Conservation (phyloP, 1,140 invertebrate genomes). For the Drosophila kepulauana region DNA sequence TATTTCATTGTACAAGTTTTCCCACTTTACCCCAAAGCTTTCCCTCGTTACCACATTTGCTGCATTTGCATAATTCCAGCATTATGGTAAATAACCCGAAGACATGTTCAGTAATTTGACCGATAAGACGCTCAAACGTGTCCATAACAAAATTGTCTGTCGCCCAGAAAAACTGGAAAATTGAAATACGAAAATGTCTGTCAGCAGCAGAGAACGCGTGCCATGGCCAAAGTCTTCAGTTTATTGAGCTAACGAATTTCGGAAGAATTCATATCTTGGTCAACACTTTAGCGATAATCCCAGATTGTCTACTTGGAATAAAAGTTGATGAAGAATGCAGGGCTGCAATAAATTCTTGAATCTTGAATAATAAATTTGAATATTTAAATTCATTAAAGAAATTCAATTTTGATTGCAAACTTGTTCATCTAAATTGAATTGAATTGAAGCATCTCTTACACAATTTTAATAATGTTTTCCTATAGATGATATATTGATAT, state of each 20-base stretch:
- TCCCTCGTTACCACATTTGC: conserved; percentile 5
- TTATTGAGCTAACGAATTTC: conserved; percentile 10
- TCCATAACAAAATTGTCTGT: conserved; percentile 43
- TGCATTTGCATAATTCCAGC: conserved; percentile 57
- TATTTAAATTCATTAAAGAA: too few relatives aligned
- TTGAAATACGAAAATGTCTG: conserved; percentile 24
- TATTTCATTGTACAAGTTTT: not conserved
- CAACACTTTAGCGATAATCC: not conserved
- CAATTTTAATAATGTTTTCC: too few relatives aligned
- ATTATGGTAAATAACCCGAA: conserved; percentile 38
- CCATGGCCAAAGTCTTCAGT: conserved; percentile 45
- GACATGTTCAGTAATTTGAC: conserved; percentile 58
- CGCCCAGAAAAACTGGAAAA: conserved; percentile 34
- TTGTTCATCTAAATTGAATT: too few relatives aligned
- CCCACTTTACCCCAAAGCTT: not conserved
- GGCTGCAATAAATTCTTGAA: too few relatives aligned
- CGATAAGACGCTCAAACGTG: conserved; percentile 68
- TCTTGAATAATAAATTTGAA: too few relatives aligned
- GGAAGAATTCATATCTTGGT: not conserved
- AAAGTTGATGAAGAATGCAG: too few relatives aligned
- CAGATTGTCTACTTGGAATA: too few relatives aligned
- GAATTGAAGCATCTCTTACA: too few relatives aligned
- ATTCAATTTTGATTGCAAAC: too few relatives aligned
- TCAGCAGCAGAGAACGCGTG: conserved; percentile 48
- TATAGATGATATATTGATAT: too few relatives aligned